Evolutionary conservation across 2,797 vertebrate species (phyloP).

Genomic region (Lithobates sylvaticus): DNA sequence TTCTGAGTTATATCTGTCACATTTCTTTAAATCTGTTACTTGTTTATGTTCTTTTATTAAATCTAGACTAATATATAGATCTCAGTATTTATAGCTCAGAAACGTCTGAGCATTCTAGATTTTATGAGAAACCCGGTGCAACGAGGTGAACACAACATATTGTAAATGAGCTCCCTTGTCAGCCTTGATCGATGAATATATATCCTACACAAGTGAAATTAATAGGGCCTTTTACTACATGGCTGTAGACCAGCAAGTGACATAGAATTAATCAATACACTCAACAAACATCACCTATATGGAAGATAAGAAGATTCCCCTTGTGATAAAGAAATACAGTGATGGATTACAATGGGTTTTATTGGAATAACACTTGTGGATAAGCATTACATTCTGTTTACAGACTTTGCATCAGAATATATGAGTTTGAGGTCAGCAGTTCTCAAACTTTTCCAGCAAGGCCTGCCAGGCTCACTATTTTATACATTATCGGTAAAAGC

Average conservation of each 20-base stretch:
- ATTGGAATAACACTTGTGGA: constrained; percentile 20
- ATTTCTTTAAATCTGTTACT: no score
- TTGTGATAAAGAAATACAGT: constrained; percentile 32
- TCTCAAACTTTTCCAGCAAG: no score
- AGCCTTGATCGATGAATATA: constrained; percentile 41
- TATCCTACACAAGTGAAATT: constrained; percentile 27
- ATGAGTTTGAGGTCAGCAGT: no score
- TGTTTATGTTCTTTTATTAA: constrained; percentile 2
- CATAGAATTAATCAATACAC: constrained; percentile 40
- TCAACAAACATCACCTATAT: not conserved
- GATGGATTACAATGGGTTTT: not conserved
- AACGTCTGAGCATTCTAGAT: constrained; percentile 17
- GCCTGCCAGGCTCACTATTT: no score
- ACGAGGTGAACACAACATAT: not conserved
- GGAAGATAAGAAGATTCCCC: constrained; percentile 26
- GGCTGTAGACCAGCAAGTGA: constrained; percentile 6
- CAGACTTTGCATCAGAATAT: no score
- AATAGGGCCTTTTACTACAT: constrained; percentile 41
- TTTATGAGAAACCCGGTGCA: not conserved
- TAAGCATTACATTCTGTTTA: not conserved
- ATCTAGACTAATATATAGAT: constrained; percentile 1
- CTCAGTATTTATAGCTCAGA: constrained; percentile 10
- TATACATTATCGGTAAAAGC: no score
- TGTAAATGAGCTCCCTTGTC: constrained; percentile 39
- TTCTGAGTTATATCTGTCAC: no score